Evolutionary conservation across 2,888 invertebrate genomes (phyloP).

Genomic region (Coenonympha glycerion): DNA sequence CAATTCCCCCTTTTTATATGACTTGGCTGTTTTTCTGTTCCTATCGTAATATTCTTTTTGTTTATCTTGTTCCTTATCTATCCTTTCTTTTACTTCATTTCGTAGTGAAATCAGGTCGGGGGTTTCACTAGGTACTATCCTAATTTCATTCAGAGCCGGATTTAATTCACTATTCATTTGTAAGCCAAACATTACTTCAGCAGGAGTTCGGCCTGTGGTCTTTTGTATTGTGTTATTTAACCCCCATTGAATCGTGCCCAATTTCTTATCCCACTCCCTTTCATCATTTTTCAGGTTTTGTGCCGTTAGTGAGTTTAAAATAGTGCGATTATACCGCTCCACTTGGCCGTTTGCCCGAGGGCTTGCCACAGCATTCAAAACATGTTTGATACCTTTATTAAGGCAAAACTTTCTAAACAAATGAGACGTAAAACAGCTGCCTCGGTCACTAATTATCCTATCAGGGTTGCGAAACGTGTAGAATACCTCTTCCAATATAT

Average conservation of each 20-base stretch:
- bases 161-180: slow-evolving; percentile 19
- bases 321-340: too few relatives aligned
- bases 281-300: slow-evolving; percentile 32
- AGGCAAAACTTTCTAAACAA: slow-evolving; percentile 9
- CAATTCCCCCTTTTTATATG: background rate
- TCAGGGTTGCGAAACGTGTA: slow-evolving; percentile 17
- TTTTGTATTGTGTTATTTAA: slow-evolving; percentile 35
- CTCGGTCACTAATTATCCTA: slow-evolving; percentile 22
- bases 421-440: slow-evolving; percentile 22
- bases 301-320: slow-evolving; percentile 29
- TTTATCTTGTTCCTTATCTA: background rate
- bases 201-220: too few relatives aligned
- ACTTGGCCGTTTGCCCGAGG: too few relatives aligned
- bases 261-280: slow-evolving; percentile 40
- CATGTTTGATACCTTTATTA: too few relatives aligned
- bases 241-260: slow-evolving; percentile 33
- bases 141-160: background rate
- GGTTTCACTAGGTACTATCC: too few relatives aligned
- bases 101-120: background rate
- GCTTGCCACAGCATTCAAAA: too few relatives aligned
- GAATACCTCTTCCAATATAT: slow-evolving; percentile 15
- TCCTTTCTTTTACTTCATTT: background rate
- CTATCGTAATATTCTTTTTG: background rate
- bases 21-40: background rate
- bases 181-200: slow-evolving; percentile 26